Percentiles rank a stretch among this genome's conserved stretches.
Conservation (phyloP, 2,888 invertebrate genomes). For the Fragum whitleyi region DNA sequence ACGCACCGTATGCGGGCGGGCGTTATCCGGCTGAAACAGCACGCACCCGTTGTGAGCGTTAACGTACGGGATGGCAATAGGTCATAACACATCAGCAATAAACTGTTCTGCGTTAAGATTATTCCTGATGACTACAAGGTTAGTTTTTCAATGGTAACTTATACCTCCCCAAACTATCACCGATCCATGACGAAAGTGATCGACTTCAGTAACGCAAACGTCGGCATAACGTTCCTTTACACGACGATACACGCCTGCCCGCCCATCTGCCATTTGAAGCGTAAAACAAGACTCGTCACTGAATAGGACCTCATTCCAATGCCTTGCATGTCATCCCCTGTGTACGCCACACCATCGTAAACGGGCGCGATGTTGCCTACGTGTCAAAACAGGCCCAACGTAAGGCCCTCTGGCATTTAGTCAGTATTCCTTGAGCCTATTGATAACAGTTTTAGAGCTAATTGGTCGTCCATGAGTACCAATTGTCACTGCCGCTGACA, state of each 20-base stretch:
- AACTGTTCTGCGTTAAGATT: too few relatives aligned
- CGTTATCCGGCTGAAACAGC: too few relatives aligned
- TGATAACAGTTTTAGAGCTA: slow-evolving; percentile 15
- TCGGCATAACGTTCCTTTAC: slow-evolving; percentile 10
- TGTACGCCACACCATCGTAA: not conserved
- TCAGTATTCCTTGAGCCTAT: slow-evolving; percentile 22
- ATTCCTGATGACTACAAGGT: too few relatives aligned
- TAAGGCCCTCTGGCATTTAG: slow-evolving; percentile 16
- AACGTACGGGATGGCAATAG: too few relatives aligned
- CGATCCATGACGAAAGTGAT: slow-evolving; percentile 1
- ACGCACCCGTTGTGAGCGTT: too few relatives aligned
- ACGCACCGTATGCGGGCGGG: too few relatives aligned
- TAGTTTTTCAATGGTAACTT: too few relatives aligned
- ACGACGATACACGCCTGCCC: slow-evolving; percentile 17
- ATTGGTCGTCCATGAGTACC: slow-evolving; percentile 26
- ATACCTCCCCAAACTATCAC: too few relatives aligned
- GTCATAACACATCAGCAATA: too few relatives aligned
- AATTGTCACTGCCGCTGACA: slow-evolving; percentile 20
- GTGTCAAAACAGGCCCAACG: slow-evolving; percentile 21
- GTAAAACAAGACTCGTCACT: too few relatives aligned
- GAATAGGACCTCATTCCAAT: too few relatives aligned
- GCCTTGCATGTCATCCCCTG: not conserved
- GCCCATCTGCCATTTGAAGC: slow-evolving; percentile 19
- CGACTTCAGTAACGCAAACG: slow-evolving; percentile 9
- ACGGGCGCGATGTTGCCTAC: too few relatives aligned